Evolutionary conservation across 1,140 invertebrate genomes (phyloP), one percentile per base, ranked within the genome.

Genomic region (Calephelis virginiensis): DNA sequence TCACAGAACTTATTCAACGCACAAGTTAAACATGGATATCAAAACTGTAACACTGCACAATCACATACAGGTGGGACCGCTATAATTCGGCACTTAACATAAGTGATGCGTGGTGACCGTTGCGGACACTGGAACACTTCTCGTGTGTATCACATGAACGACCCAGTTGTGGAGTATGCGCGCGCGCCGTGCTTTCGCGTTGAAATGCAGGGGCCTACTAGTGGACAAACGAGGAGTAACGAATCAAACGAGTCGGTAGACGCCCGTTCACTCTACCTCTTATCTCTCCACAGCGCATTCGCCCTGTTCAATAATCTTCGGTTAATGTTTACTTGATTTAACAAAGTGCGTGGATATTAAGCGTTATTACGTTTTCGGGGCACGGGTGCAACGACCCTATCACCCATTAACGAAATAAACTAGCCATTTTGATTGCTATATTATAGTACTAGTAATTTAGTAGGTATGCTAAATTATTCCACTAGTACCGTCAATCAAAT

Each of bases 121-220:
- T 6, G 28, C 37, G 53, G 12, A 37, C 28, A 75, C 67, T 67
- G 71, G 40, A 13, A 47, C 13, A 53, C 38, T 56, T 50, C 63
- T 50, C n/a, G 50, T 50, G 63, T 13, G 48, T 82, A 81, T 81
- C 79, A 82, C 75, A 87, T 78, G 76, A 81, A 75, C 75, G 83
- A 74, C 85, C 84, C 83, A 83, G 80, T 83, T 65, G 62, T 60
- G 68, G 50, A 28, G 60, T 40, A 63, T 86, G 85, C 84, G 85
- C 85, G 74, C 69, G 75, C 85, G 84, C 78, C 84, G 82, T 84
- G 71, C 69, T 73, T 61, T 74, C 82, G 79, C 62, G 43, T 61
- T 79, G 78, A 75, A 80, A 81, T 81, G 82, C 83, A 78, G 80
- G 81, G 75, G 82, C 80, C 70, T 75, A 90, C 87, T 87, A 85